Conservation (phyloP, 2,888 invertebrate genomes). For the Amitus sp. region DNA sequence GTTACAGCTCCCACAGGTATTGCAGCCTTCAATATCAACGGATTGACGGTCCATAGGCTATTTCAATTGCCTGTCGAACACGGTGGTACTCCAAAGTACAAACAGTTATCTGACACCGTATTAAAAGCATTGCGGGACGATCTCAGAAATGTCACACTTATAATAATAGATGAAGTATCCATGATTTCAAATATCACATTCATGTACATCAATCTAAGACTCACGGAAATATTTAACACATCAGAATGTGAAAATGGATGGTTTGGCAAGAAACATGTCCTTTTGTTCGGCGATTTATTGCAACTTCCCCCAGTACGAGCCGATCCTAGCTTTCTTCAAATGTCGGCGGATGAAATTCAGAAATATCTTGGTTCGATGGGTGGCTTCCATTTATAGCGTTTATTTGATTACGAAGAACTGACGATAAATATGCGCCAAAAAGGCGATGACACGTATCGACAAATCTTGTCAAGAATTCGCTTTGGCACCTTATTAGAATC, state of each 20-base stretch:
- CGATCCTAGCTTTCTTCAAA: slow-evolving; percentile 42
- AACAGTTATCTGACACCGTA: slow-evolving; percentile 44
- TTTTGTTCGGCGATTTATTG: slow-evolving; percentile 52
- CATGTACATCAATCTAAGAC: slow-evolving; percentile 45
- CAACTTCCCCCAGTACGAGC: slow-evolving; percentile 51
- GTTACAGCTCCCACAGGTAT: slow-evolving; percentile 53
- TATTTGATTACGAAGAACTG: slow-evolving; percentile 51
- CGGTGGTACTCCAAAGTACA: slow-evolving; percentile 48
- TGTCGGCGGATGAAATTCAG: slow-evolving; percentile 36
- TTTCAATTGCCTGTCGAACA: slow-evolving; percentile 54
- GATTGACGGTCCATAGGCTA: slow-evolving; percentile 51
- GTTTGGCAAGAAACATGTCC: slow-evolving; percentile 49
- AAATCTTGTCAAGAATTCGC: slow-evolving; percentile 40
- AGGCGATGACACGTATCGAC: slow-evolving; percentile 39
- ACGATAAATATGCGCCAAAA: slow-evolving; percentile 49
- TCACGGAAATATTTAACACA: slow-evolving; percentile 49
- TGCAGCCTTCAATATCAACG: slow-evolving; percentile 56
- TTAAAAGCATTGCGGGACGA: slow-evolving; percentile 44
- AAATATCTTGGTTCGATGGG: slow-evolving; percentile 44
- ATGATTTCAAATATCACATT: slow-evolving; percentile 45
- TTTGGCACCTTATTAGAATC: slow-evolving; percentile 12
- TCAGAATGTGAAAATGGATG: slow-evolving; percentile 46
- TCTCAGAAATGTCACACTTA: slow-evolving; percentile 46
- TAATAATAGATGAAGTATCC: slow-evolving; percentile 49
- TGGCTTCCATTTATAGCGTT: slow-evolving; percentile 46